Base-by-base conservation (phyloP, 2,113 vertebrate species). In the Origma solitaria region DNA sequence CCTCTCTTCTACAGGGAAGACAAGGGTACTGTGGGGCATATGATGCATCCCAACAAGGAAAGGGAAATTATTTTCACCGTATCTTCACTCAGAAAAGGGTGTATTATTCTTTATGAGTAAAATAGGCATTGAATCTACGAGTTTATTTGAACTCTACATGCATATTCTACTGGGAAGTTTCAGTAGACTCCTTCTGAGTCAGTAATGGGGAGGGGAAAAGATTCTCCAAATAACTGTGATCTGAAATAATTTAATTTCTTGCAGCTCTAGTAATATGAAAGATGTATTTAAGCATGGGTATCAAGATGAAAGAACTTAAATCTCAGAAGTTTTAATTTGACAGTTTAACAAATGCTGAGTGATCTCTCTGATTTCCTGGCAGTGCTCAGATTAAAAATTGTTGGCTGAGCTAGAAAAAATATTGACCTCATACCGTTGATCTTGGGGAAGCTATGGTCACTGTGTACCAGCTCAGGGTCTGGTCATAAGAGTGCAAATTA, bases 11-110 rank as follows among this genome's bases (percentile, higher is more conserved):
- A 0, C 13, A 37, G 28, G 11, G 44, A 51, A 80, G 28, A 62
- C 6, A 40, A 70, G 22, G 35, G 5, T 72, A 8, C 4, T 3
- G 1, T 10, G 4, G 2, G 5, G 10, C 8, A 1, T 47, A 28
- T 0, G 0, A 44, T 6, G 2, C 17, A 49, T 28, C 22, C 31
- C 10, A 10, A 33, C 0, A 1, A 53, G 27, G 35, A 64, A 77
- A 77, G 35, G 14, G 11, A 83, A 73, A 75, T 49, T 4, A 15
- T 77, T 93, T 88, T 86, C 25, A 53, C n/a, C 3, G 40, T n/a
- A 9, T 84, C 15, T 86, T 88, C 20, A 31, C 16, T 56, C 12
- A 20, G 61, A 47, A 80, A 35, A 82, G 11, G 17, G 16, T 47
- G 2, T 69, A 11, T 45, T 85, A 44, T 38, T 72, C 6, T 68